These are phyloP conservation scores for Nephrocerus scutellatus DNA, from an alignment of 2,888 invertebrate species.

Conservation along the genomic window DNA sequence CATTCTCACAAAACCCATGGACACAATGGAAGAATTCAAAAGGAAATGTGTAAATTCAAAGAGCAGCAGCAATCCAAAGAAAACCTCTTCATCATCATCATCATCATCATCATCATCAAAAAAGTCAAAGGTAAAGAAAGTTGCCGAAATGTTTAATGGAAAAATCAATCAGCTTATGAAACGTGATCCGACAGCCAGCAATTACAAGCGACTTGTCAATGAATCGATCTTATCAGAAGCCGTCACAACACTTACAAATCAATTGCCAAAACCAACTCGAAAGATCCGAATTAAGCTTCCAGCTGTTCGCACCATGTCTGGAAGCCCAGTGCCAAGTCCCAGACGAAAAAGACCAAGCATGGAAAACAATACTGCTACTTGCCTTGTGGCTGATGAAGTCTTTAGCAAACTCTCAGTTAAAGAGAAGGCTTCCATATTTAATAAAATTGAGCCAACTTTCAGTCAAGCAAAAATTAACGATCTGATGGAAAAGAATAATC, in stretches of 20 bases:
- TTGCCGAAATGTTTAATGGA: constrained; percentile 38
- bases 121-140: constrained; percentile 36
- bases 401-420: constrained; percentile 39
- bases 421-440: constrained; percentile 39
- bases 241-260: too few relatives aligned
- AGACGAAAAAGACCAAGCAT: background rate
- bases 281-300: constrained; percentile 10
- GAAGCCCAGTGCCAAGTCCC: constrained; percentile 24
- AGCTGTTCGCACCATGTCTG: constrained; percentile 12
- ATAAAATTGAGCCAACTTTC: constrained; percentile 36
- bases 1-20: too few relatives aligned
- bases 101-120: too few relatives aligned
- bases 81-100: too few relatives aligned
- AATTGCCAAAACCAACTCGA: too few relatives aligned
- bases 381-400: constrained; percentile 37
- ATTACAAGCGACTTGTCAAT: too few relatives aligned
- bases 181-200: too few relatives aligned
- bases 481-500: constrained; percentile 27
- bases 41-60: too few relatives aligned
- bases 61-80: too few relatives aligned
- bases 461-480: constrained; percentile 28
- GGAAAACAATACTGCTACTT: constrained; percentile 19
- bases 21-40: background rate
- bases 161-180: constrained; percentile 35
- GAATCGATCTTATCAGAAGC: too few relatives aligned